phyloP scores from a whole-genome alignment of 2,888 invertebrate species.

The Nasonia oneida region DNA sequence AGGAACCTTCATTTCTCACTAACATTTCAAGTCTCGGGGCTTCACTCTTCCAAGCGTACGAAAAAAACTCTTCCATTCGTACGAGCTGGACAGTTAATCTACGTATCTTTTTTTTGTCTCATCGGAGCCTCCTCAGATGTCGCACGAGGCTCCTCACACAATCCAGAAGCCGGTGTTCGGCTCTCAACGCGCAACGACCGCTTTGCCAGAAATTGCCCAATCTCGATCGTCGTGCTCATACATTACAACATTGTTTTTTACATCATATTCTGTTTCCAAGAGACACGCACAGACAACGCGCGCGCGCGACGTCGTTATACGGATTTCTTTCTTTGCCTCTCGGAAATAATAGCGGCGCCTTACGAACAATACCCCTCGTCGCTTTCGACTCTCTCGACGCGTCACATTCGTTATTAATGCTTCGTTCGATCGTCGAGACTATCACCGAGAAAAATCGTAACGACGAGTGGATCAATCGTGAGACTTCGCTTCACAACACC shows the following conservation, averaged over 20 bases:
- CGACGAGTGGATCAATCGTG: constrained; percentile 3
- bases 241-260: not conserved
- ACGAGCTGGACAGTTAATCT: constrained; percentile 56
- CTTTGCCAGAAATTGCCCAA: constrained; percentile 33
- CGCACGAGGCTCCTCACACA: constrained; percentile 44
- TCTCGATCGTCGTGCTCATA: constrained; percentile 25
- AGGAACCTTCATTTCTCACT: not conserved
- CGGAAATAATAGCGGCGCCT: not conserved
- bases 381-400: not conserved
- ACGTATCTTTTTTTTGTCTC: constrained; percentile 40
- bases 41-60: constrained; percentile 55
- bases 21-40: not conserved
- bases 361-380: not conserved
- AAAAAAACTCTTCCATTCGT: constrained; percentile 50
- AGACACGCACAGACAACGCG: not conserved
- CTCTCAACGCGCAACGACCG: constrained; percentile 38
- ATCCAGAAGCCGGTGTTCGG: constrained; percentile 40
- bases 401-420: constrained; percentile 5
- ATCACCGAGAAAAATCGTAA: not conserved
- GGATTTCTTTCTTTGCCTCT: constrained; percentile 8
- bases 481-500: not conserved
- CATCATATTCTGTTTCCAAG: constrained; percentile 5
- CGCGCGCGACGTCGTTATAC: not conserved
- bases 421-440: constrained; percentile 12
- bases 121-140: constrained; percentile 48